Evolutionary conservation across 2,113 vertebrate genomes (phyloP).

Genomic region (Brachyistius frenatus): DNA sequence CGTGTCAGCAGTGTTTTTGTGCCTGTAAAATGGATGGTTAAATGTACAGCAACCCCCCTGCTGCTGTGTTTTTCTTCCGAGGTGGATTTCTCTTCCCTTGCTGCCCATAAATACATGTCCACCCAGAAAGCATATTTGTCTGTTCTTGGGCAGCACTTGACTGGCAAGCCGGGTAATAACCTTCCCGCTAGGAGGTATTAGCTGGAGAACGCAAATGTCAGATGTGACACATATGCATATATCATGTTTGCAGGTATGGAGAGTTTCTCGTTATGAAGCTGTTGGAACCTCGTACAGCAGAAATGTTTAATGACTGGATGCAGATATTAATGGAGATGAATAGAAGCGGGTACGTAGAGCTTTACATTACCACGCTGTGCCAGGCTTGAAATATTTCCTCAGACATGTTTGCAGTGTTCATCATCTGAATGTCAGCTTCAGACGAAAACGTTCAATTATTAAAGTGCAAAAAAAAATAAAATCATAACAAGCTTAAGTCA

Average conservation of each 20-base stretch:
- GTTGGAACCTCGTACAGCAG: too few relatives aligned
- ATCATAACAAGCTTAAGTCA: too few relatives aligned
- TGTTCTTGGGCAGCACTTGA: constrained; percentile 55
- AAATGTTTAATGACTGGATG: neutral
- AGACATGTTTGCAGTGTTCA: too few relatives aligned
- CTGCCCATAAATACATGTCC: constrained; percentile 56
- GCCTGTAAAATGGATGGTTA: constrained; percentile 40
- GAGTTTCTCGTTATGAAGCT: neutral
- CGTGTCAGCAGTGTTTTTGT: constrained; percentile 27
- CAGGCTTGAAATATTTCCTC: too few relatives aligned
- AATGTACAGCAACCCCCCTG: constrained; percentile 19
- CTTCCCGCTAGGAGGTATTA: constrained; percentile 55
- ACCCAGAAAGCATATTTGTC: constrained; percentile 29
- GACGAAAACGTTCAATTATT: too few relatives aligned
- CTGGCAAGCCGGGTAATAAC: constrained; percentile 65
- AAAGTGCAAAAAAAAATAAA: too few relatives aligned
- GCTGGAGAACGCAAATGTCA: constrained; percentile 63
- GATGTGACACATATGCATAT: constrained; percentile 59
- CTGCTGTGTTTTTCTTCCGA: neutral
- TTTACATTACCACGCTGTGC: too few relatives aligned
- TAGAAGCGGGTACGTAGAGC: too few relatives aligned
- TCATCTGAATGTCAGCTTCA: too few relatives aligned
- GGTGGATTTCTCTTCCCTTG: constrained; percentile 37
- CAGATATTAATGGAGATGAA: neutral
- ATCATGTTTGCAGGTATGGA: constrained; percentile 58